Base-by-base conservation (phyloP, 2,113 vertebrate genomes). In the Rhabdornis inornatus region DNA sequence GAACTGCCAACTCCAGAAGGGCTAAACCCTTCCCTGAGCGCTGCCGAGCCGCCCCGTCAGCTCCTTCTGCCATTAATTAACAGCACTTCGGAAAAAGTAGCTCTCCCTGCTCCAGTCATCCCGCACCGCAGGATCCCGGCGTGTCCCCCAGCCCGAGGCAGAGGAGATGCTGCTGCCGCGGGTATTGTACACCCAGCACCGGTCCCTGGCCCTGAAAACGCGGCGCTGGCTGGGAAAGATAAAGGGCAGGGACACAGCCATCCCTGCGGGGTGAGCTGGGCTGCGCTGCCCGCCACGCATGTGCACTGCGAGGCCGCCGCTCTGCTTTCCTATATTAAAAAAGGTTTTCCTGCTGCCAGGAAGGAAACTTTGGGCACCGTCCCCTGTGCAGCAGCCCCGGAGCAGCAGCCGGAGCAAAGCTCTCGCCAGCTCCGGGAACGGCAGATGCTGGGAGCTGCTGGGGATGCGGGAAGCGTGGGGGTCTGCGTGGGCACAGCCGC, bases 361-460 rank as follows among this genome's bases (percentile, higher is more conserved):
- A 91, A 69, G 72, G 91, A 92, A 94, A 96, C 69, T 96, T 89
- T 94, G 80, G 91, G 76, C 91, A 86, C 37, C 18, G 55, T 76
- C 80, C 50, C 59, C 69, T 3, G 30, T 27, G 65, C 56, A 35
- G 92, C 85, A 66, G 50, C 31, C 42, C 13, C 74, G 15, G 37
- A 76, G 71, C 39, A 17, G 76, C 74, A 44, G 65, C 61, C 25
- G 7, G 52, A 89, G 94, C 66, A 4, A 16, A 87, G n/a, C 63
- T 35, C n/a, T 35, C 3, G 12, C 35, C 80, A 33, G 71, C 77
- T 35, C 40, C 7, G 23, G 65, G 39, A 44, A 5, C 1, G 23
- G 85, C 65, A 55, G 82, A 78, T 63, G 87, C 85, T 40, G 22
- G 6, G 69, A 40, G 77, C 84, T 57, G 87, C 60, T 2, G 57